phyloP scores from a whole-genome alignment of 1,140 invertebrate species.

The Trypoxylus dichotomus region DNA sequence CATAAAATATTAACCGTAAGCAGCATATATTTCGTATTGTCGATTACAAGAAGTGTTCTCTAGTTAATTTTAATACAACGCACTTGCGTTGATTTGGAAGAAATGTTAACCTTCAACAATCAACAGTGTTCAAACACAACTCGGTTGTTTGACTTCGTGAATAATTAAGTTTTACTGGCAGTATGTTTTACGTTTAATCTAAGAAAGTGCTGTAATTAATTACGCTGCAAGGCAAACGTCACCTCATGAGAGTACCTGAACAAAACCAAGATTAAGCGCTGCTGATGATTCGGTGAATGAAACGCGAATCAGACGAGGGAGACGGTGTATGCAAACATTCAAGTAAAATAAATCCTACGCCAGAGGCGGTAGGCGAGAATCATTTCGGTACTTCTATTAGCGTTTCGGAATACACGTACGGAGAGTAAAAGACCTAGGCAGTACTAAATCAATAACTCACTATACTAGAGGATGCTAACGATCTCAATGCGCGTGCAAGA shows the following conservation, averaged over 20 bases:
- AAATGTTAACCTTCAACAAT: neutral
- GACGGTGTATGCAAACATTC: neutral
- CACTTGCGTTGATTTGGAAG: neutral
- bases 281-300: neutral
- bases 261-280: neutral
- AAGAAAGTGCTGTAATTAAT: neutral
- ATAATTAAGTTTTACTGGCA: neutral
- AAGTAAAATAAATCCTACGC: neutral
- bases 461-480: neutral
- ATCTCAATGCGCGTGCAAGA: neutral
- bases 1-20: too few species aligned
- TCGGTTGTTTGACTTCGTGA: neutral
- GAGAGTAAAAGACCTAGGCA: neutral
- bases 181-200: constrained; percentile 7
- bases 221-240: constrained; percentile 1
- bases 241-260: neutral
- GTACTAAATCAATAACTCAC: neutral
- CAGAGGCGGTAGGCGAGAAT: neutral
- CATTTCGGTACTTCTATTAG: neutral
- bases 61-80: neutral
- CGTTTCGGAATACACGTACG: neutral
- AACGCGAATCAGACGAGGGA: neutral
- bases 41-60: too few species aligned
- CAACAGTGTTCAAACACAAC: neutral
- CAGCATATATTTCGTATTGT: too few species aligned